phyloP scores from a whole-genome alignment of 2,888 invertebrate species.

The Agrotis clavis region DNA sequence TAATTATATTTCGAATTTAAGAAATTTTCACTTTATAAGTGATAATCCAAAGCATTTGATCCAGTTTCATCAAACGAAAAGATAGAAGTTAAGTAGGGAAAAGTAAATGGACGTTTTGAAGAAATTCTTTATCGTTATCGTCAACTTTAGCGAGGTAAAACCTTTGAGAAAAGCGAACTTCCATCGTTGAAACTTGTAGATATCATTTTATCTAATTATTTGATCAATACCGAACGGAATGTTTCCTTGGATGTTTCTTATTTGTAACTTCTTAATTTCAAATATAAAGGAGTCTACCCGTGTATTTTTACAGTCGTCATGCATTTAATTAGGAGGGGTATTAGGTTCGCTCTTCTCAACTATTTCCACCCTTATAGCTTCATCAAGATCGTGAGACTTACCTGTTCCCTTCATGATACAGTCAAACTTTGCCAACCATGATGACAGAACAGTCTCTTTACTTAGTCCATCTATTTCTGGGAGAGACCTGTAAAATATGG shows the following conservation, averaged over 20 bases:
- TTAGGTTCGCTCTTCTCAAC: slow-evolving; percentile 61
- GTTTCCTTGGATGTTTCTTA: background rate
- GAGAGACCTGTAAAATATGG: slow-evolving; percentile 93
- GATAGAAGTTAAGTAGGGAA: background rate
- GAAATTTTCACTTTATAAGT: background rate
- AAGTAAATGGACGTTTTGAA: slow-evolving; percentile 36
- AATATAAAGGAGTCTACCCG: background rate
- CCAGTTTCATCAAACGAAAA: background rate
- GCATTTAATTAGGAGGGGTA: background rate
- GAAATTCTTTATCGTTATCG: slow-evolving; percentile 64
- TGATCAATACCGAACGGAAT: background rate
- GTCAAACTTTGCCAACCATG: slow-evolving; percentile 99
- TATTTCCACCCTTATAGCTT: slow-evolving; percentile 26
- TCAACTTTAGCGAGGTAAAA: slow-evolving; percentile 61
- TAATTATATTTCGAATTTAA: too few species aligned
- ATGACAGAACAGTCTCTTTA: slow-evolving; percentile 99
- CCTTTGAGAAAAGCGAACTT: slow-evolving; percentile 55
- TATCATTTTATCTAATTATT: slow-evolving; percentile 26
- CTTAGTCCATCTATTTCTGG: slow-evolving; percentile 99
- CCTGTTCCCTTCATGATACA: slow-evolving; percentile 98
- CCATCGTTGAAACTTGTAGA: slow-evolving; percentile 2
- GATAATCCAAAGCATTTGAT: slow-evolving; percentile 7
- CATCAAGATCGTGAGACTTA: slow-evolving; percentile 72
- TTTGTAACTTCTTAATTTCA: background rate
- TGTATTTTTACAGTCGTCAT: slow-evolving; percentile 5